Conservation (phyloP, 2,888 invertebrate species). For the Harmothoe impar region DNA sequence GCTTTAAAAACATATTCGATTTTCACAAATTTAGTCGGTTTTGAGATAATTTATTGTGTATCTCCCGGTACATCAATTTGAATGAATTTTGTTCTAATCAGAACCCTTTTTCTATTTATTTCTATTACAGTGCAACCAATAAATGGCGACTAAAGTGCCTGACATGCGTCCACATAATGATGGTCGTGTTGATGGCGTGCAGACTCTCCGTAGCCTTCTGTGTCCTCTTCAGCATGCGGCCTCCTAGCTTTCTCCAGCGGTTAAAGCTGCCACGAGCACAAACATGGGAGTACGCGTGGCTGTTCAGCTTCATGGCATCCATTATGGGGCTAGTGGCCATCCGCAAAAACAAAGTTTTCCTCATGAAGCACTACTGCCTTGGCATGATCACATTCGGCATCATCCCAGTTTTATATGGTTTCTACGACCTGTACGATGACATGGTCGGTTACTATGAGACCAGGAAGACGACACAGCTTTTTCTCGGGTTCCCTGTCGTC, state of each 20-base stretch:
- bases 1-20: too few species aligned
- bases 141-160: conserved; percentile 97
- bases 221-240: conserved; percentile 95
- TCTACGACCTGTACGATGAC: conserved; percentile 92
- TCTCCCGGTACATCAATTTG: too few species aligned
- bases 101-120: too few species aligned
- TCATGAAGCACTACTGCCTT: conserved; percentile 84
- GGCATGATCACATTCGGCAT: conserved; percentile 91
- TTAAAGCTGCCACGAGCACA: conserved; percentile 94
- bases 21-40: too few species aligned
- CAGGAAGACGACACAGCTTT: conserved; percentile 86
- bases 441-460: conserved; percentile 91
- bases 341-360: conserved; percentile 90
- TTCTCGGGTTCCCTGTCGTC: conserved; percentile 90
- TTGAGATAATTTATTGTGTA: too few species aligned
- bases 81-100: too few species aligned
- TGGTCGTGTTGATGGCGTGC: conserved; percentile 94
- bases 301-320: conserved; percentile 91
- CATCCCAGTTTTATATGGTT: conserved; percentile 91
- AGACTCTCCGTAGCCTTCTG: conserved; percentile 95
- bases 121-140: conserved; percentile 92
- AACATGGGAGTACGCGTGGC: conserved; percentile 97
- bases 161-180: conserved; percentile 94
- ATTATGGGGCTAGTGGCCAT: conserved; percentile 93
- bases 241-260: conserved; percentile 94